Conservation (phyloP, 2,797 vertebrate species). For the Acanthurus tractus region DNA sequence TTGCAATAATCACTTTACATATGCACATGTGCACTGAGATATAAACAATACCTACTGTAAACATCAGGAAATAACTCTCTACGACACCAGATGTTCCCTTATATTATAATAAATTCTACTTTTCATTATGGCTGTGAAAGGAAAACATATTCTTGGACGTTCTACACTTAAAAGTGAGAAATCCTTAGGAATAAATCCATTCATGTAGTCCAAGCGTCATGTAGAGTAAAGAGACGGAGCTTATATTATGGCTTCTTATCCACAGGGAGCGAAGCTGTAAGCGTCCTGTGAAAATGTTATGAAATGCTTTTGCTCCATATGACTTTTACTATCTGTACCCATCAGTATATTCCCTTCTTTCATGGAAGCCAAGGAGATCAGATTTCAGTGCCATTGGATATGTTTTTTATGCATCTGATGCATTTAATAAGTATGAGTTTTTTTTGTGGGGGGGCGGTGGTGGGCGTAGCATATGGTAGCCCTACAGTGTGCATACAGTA, state of each 20-base stretch:
- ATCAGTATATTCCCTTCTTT: neutral
- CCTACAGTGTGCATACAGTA: conserved; percentile 8
- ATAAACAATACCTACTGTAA: neutral
- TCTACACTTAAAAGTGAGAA: neutral
- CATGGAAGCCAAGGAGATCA: neutral
- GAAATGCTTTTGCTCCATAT: conserved; percentile 1
- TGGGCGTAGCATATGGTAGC: conserved; percentile 5
- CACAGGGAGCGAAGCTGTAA: neutral
- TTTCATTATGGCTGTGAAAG: neutral
- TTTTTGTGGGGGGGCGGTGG: neutral
- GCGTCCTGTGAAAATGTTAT: neutral
- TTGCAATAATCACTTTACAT: neutral
- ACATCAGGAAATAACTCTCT: neutral
- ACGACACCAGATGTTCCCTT: neutral
- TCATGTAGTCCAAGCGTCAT: neutral
- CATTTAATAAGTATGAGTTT: conserved; percentile 5
- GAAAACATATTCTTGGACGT: too few relatives aligned
- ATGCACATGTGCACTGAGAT: neutral
- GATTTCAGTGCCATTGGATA: neutral
- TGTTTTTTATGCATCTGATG: neutral
- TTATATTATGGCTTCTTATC: neutral
- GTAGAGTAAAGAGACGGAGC: neutral
- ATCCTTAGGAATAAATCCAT: neutral
- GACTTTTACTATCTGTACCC: conserved; percentile 2
- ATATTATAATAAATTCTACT: neutral